A percentile compares a stretch with the other conserved stretches of the same genome.
These are phyloP conservation scores for Sinocyclocheilus maitianheensis DNA, from an alignment of 2,113 vertebrate species.

Conservation along the genomic window DNA sequence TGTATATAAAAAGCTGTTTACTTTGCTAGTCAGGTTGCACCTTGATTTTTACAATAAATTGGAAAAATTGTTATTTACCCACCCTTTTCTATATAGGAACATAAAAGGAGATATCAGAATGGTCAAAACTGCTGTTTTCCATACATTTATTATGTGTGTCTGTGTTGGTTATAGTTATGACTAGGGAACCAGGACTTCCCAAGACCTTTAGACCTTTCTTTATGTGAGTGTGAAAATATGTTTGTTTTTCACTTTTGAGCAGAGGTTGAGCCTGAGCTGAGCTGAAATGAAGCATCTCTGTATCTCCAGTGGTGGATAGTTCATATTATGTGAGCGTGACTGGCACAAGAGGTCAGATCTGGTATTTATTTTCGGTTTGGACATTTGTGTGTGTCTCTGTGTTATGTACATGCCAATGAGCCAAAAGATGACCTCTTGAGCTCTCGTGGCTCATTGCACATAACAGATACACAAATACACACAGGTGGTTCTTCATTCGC, in stretches of 20 bases:
- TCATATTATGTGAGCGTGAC: constrained; percentile 5
- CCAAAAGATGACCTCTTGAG: constrained; percentile 18
- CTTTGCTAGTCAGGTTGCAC: neutral
- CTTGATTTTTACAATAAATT: neutral
- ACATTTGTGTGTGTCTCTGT: neutral
- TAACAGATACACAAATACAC: neutral
- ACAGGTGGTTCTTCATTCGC: neutral
- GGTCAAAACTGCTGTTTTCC: neutral
- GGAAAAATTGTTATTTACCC: neutral
- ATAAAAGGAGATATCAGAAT: neutral
- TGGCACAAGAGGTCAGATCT: constrained; percentile 1
- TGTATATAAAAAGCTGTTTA: neutral
- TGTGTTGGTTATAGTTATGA: neutral
- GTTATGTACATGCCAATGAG: constrained; percentile 24
- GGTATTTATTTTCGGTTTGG: neutral
- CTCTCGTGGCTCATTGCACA: neutral
- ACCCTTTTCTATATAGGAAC: neutral
- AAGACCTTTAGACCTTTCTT: neutral
- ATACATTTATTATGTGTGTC: neutral
- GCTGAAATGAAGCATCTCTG: neutral
- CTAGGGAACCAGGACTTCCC: neutral
- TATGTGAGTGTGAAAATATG: neutral
- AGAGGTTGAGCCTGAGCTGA: neutral
- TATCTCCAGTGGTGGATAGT: neutral
- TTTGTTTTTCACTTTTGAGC: neutral